These are phyloP conservation scores for Oscheius myriophilus DNA, from an alignment of 2,888 invertebrate species.

Conservation along the genomic window DNA sequence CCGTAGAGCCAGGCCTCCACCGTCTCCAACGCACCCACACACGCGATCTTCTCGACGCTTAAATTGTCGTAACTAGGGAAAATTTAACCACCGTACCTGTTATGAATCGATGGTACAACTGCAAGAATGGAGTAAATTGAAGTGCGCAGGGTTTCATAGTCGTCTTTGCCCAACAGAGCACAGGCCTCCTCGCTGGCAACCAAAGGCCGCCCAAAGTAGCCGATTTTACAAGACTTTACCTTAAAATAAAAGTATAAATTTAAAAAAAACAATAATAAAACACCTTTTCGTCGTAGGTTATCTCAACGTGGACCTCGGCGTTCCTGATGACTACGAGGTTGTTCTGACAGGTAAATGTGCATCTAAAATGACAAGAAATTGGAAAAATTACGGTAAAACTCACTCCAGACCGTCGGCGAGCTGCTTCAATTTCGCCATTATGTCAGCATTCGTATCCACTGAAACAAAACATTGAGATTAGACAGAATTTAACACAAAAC, in stretches of 20 bases:
- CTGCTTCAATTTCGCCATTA: slow-evolving; percentile 11
- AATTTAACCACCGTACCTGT: slow-evolving; percentile 28
- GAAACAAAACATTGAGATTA: slow-evolving; percentile 1
- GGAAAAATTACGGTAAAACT: too few species aligned
- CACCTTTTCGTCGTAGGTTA: neutral
- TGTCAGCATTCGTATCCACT: slow-evolving; percentile 16
- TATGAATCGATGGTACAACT: slow-evolving; percentile 30
- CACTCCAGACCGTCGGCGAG: slow-evolving; percentile 3
- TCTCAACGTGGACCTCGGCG: slow-evolving; percentile 19
- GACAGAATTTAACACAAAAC: neutral
- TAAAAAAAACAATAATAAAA: neutral
- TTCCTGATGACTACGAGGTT: slow-evolving; percentile 1
- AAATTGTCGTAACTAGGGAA: neutral
- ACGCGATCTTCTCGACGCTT: slow-evolving; percentile 11
- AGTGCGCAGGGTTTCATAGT: slow-evolving; percentile 33
- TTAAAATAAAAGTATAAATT: slow-evolving; percentile 22
- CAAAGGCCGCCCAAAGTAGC: slow-evolving; percentile 39
- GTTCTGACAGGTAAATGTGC: neutral
- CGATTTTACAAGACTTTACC: slow-evolving; percentile 39
- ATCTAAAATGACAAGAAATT: neutral
- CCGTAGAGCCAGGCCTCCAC: slow-evolving; percentile 12
- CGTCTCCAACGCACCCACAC: slow-evolving; percentile 7
- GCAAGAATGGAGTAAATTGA: slow-evolving; percentile 29
- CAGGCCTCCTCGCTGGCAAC: slow-evolving; percentile 34
- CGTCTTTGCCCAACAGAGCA: slow-evolving; percentile 26